Evolutionary conservation across 2,113 vertebrate genomes (phyloP), one percentile per base, ranked within the genome.

Genomic region (Bubo blakistoni): DNA sequence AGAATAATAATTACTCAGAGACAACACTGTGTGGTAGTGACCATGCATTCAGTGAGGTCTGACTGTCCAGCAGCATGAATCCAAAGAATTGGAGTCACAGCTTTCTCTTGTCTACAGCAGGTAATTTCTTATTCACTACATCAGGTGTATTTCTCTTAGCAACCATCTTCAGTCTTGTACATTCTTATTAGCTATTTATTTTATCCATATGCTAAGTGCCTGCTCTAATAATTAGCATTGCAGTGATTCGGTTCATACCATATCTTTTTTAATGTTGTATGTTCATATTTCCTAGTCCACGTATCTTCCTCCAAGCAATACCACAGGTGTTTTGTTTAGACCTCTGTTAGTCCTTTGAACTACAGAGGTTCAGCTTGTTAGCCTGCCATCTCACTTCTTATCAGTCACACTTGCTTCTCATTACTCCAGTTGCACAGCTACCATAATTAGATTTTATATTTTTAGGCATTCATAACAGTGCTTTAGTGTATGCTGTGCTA

Each of bases 361-460:
- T 82, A 9, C 51, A 66, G 40, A 72, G 40, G 40, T 91, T 95
- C 87, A 90, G 81, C 85, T 93, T 55, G 38, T 96, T 91, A 95
- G 66, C 66, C 78, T 52, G 62, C 44, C 8, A 12, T 82, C 87
- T 88, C 90, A 25, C 71, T 91, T 89, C 94, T 91, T 94, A 96
- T 96, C 96, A 93, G 85, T 95, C 74, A 80, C 81, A 27, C 58
- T 94, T 0, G 0, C 36, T 86, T 91, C 85, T 88, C 87, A 77
- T 95, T 95, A 73, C 79, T 95, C 49, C 40, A 30, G 66, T 77
- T 90, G 90, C 93, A 88, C 62, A 87, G 81, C 81, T 88, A 72
- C 65, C 81, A 7, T 91, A 96, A 97, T 97, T 95, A 94, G 73
- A 76, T 93, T 95, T 94, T 80, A 76, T 92, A 90, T 91, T 96